phyloP scores from a whole-genome alignment of 2,888 invertebrate species.

The Stenodera caucasica region DNA sequence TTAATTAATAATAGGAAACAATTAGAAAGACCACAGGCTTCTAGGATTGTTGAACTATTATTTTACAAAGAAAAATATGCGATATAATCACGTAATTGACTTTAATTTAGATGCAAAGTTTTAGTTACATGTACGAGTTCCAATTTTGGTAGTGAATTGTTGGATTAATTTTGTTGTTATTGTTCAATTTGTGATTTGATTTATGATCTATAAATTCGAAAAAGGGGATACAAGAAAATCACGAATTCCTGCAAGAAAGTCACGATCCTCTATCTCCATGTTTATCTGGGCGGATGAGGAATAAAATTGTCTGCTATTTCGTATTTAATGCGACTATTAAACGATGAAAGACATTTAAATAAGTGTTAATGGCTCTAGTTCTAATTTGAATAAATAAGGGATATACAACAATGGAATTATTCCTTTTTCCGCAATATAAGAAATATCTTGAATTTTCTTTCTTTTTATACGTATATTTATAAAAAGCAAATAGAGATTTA shows the following conservation, averaged over 20 bases:
- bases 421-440: no score
- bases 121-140: not conserved
- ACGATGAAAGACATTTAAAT: constrained; percentile 11
- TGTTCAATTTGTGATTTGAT: not conserved
- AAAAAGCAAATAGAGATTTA: constrained; percentile 13
- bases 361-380: constrained; percentile 17
- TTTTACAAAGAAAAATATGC: no score
- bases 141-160: not conserved
- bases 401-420: not conserved
- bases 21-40: not conserved
- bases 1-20: constrained; percentile 24
- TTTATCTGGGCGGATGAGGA: not conserved
- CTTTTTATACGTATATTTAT: no score
- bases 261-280: not conserved
- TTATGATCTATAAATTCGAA: not conserved
- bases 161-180: not conserved
- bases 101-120: no score
- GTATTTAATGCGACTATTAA: constrained; percentile 1
- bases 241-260: not conserved
- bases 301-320: constrained; percentile 10
- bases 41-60: no score
- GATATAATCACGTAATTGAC: no score
- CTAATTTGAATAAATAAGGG: constrained; percentile 3
- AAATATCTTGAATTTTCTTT: no score
- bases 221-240: not conserved